phyloP scores from a whole-genome alignment of 2,113 vertebrate species.

The Dascyllus trimaculatus region DNA sequence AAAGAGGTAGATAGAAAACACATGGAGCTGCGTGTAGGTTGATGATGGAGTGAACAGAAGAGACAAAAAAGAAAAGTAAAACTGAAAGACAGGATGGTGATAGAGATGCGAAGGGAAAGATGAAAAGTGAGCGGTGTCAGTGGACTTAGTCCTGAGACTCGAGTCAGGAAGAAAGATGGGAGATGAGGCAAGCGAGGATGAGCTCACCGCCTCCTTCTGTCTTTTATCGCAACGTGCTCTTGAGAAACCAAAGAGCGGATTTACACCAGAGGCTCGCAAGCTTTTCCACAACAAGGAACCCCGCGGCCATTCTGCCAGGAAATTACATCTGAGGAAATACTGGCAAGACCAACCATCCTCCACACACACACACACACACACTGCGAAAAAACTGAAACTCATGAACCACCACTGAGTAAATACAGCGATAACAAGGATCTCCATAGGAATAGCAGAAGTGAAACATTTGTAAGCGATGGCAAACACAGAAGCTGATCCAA shows the following conservation, averaged over 20 bases:
- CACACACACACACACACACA: background rate
- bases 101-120: background rate
- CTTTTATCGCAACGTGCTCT: slow-evolving; percentile 47
- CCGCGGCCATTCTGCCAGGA: slow-evolving; percentile 51
- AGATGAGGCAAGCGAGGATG: slow-evolving; percentile 54
- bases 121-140: slow-evolving; percentile 28
- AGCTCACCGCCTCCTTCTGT: slow-evolving; percentile 43
- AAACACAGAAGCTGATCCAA: background rate
- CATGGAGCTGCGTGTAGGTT: background rate
- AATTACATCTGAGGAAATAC: slow-evolving; percentile 50
- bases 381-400: background rate
- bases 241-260: slow-evolving; percentile 46
- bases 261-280: slow-evolving; percentile 50
- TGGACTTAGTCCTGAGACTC: slow-evolving; percentile 28
- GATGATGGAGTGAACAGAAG: background rate
- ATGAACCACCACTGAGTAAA: background rate
- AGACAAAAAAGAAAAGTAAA: background rate
- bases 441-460: background rate
- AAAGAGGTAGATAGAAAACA: slow-evolving; percentile 37
- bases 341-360: slow-evolving; percentile 25
- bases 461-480: too few relatives aligned
- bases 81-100: slow-evolving; percentile 10
- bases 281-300: slow-evolving; percentile 50
- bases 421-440: background rate
- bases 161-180: slow-evolving; percentile 25